A percentile compares a stretch with the other conserved stretches of the same genome.
These are phyloP conservation scores for Aelia acuminata DNA, from an alignment of 2,888 invertebrate species.

Conservation along the genomic window DNA sequence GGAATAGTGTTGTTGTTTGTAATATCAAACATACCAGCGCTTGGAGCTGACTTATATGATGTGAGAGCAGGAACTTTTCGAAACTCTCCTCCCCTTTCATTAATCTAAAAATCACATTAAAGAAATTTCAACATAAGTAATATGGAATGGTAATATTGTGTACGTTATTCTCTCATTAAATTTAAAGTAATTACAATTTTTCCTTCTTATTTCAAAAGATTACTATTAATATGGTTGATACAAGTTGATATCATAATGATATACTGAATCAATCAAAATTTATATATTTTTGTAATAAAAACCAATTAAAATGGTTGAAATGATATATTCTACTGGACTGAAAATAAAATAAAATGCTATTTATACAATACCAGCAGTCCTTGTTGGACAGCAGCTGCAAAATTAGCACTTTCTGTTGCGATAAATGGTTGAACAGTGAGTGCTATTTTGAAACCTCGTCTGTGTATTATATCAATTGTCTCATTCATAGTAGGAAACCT, in stretches of 20 bases:
- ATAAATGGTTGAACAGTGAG: slow-evolving; percentile 93
- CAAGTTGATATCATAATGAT: no score
- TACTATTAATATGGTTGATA: no score
- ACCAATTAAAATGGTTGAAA: no score
- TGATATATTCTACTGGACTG: neutral
- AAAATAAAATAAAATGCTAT: neutral
- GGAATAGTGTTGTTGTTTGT: slow-evolving; percentile 85
- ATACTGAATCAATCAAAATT: no score
- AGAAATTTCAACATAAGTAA: no score
- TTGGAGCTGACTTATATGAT: slow-evolving; percentile 82
- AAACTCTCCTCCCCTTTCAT: slow-evolving; percentile 81
- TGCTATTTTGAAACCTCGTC: slow-evolving; percentile 88
- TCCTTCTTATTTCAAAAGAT: no score
- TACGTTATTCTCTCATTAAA: no score
- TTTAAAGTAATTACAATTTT: no score
- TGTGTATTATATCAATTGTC: slow-evolving; percentile 84
- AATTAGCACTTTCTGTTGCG: slow-evolving; percentile 86
- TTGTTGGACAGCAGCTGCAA: slow-evolving; percentile 83
- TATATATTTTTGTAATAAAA: no score
- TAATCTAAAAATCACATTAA: slow-evolving; percentile 64
- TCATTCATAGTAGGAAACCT: slow-evolving; percentile 85
- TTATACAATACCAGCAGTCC: slow-evolving; percentile 75
- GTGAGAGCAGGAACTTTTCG: slow-evolving; percentile 85
- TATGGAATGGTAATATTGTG: no score
- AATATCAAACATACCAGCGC: slow-evolving; percentile 88